Evolutionary conservation across 2,888 invertebrate genomes (phyloP), one percentile per base, ranked within the genome.

Genomic region (Philonicus albiceps): DNA sequence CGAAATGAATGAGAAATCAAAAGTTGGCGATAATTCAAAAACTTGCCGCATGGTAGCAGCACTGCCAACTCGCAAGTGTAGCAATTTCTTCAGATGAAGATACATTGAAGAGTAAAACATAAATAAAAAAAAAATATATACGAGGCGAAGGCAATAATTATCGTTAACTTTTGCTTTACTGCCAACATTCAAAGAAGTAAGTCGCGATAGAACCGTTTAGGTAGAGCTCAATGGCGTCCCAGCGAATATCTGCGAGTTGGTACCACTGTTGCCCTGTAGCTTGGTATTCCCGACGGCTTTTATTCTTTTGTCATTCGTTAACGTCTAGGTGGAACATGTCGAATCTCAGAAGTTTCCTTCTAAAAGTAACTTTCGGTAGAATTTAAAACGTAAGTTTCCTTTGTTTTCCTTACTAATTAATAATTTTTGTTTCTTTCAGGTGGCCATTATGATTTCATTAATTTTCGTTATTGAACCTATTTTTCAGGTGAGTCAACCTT

Each of bases 221-320:
- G 64, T 64, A 64, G 64, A 74, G 37, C 74, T 83, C 22, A 19
- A 8, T 83, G 40, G 22, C 37, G 19, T 83, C 64, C 55, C 49
- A 19, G 55, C n/a, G 22, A 64, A 64, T 83, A 37, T 72, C 37
- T 83, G 64, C 83, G 72, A 83, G 83, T 83, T 83, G 83, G 83
- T 83, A 83, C 83, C 83, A 83, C 83, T 83, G 83, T 83, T 83
- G 83, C 83, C 83, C 83, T 83, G 83, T 83, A 83, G 72, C 49
- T 80, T 80, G 80, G 19, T 83, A 37, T 72, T 83, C 22, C 74
- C 31, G 34, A 64, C 55, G 30, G 64, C 64, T 72, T 83, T 83
- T 83, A 4, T 83, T 34, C 40, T 13, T 83, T 53, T 37, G 19
- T 34, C 83, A n/a, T 83, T 83, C 22, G n/a, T 64, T 80, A 30